Base-by-base conservation (phyloP, 1,140 invertebrate species). In the Eumeta japonica region DNA sequence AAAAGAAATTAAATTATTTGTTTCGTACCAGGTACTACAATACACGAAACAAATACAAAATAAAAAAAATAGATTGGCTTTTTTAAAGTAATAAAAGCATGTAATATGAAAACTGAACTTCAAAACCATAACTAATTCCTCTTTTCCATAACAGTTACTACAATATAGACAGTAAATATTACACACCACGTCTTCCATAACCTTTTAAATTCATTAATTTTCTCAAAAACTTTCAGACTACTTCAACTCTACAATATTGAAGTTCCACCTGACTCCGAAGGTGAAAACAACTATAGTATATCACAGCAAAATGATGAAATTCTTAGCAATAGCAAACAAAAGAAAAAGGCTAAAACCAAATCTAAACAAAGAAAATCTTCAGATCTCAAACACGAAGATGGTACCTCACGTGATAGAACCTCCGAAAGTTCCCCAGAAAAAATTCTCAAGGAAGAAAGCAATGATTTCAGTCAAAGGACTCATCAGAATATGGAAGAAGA, bases 231-330 rank as follows among this genome's bases (percentile, higher is more conserved):
- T 35, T 10, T 70, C 58, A 88, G 86, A 55, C 76, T 89, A 30
- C 66, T 89, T 4, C 79, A 83, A 53, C 83, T 83, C 43, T 81
- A 86, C 55, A 83, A 88, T 50, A 77, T 88, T 16, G 80, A 84
- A 43, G 77, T 82, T 17, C 77, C 79, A 45, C 84, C 84, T 3
- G 81, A 82, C 30, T 77, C 82, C 2, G 79, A 82, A 75, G 39
- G 65, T 55, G 45, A 66, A 55, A 38, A 44, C 29, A 58, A 59
- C 15, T 63, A 71, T n/a, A 44, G 41, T 1, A 17, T 16, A 16
- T 46, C 50, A n/a, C 37, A 55, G 9, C 43, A 63, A 45, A 71
- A 77, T 12, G 78, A 78, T 35, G 62, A 70, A 16, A 56, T 62
- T 24, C 60, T 52, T 20, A 71, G 68, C 41, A 50, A 50, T 15